Evolutionary conservation across 2,797 vertebrate species (phyloP).

Genomic region (Silurus lanzhouensis): DNA sequence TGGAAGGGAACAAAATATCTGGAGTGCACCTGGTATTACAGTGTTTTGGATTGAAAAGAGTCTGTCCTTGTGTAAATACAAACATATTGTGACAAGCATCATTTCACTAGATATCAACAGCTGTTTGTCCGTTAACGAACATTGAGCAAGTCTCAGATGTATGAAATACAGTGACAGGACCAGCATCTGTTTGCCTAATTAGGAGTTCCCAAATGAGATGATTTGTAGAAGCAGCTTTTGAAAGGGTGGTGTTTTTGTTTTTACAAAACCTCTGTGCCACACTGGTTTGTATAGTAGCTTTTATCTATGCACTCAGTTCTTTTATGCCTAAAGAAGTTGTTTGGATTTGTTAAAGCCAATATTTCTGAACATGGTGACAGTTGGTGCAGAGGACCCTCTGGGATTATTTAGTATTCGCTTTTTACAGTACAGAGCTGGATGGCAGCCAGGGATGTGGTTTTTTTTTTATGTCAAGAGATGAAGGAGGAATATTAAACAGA

Average conservation of each 20-base stretch:
- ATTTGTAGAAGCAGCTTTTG: too few species aligned
- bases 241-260: too few species aligned
- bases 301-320: not conserved
- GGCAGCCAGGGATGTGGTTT: slow-evolving; percentile 36
- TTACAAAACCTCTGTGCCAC: not conserved
- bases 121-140: too few species aligned
- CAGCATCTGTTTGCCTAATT: not conserved
- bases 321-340: not conserved
- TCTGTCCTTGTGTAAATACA: not conserved
- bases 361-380: slow-evolving; percentile 39
- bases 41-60: not conserved
- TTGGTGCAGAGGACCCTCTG: slow-evolving; percentile 32
- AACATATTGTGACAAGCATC: not conserved
- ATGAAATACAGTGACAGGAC: slow-evolving; percentile 12
- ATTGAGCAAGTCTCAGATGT: too few species aligned
- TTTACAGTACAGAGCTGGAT: slow-evolving; percentile 42
- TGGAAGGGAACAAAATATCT: not conserved
- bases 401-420: slow-evolving; percentile 40
- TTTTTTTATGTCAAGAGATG: slow-evolving; percentile 46
- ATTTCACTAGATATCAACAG: too few species aligned
- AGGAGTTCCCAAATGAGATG: too few species aligned
- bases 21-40: not conserved
- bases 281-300: not conserved
- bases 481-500: slow-evolving; percentile 46
- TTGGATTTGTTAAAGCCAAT: slow-evolving; percentile 21